A percentile compares a stretch with the other conserved stretches of the same genome.
phyloP scores from a whole-genome alignment of 2,113 vertebrate species.

The Tragelaphus scriptus region DNA sequence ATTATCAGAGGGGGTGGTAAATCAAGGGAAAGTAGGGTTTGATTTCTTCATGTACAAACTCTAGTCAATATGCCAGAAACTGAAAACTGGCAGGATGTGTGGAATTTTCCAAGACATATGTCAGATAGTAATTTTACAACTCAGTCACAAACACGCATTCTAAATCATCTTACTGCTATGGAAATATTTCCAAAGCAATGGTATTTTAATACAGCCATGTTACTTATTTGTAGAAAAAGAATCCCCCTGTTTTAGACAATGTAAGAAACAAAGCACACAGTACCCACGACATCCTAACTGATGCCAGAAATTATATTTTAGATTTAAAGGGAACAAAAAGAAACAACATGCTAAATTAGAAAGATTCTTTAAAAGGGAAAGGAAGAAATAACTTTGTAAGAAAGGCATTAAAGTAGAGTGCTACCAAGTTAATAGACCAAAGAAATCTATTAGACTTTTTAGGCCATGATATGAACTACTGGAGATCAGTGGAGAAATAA shows the following conservation, averaged over 20 bases:
- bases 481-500: background rate
- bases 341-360: background rate
- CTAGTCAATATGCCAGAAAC: slow-evolving; percentile 16
- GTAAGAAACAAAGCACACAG: slow-evolving; percentile 13
- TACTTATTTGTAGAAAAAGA: background rate
- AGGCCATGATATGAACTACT: background rate
- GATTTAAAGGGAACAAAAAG: background rate
- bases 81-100: slow-evolving; percentile 42
- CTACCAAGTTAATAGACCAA: background rate
- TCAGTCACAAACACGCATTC: slow-evolving; percentile 13
- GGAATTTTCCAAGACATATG: slow-evolving; percentile 35
- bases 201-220: background rate
- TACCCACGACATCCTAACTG: background rate
- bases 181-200: background rate
- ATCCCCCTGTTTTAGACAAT: background rate
- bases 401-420: background rate
- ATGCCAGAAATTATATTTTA: slow-evolving; percentile 15
- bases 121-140: slow-evolving; percentile 35
- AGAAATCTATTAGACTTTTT: background rate
- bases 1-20: background rate
- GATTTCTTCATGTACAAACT: slow-evolving; percentile 1
- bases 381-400: slow-evolving; percentile 14
- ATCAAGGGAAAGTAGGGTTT: background rate
- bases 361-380: background rate
- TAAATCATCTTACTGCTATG: background rate